Evolutionary conservation across 2,797 vertebrate species (phyloP), one percentile per base, ranked within the genome.

Genomic region (Clarias platycephalus): DNA sequence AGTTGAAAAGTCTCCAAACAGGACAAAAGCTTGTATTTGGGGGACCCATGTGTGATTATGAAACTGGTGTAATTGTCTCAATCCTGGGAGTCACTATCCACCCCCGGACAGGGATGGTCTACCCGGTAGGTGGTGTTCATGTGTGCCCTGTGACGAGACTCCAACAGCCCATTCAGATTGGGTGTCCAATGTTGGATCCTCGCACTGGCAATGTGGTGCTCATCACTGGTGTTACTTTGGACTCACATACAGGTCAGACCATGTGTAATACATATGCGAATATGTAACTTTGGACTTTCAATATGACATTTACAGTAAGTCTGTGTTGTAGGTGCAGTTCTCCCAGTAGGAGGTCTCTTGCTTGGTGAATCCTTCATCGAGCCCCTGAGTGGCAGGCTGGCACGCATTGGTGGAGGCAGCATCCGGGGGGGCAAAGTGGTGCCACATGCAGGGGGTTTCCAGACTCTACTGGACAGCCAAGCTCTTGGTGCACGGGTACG

Each of bases 11-110:
- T 71, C 93, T 97, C 58, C 91, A 92, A 80, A 92, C 91, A 0
- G 93, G 93, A 34, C 95, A 95, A 86, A 91, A 91, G 0, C 93
- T 95, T 81, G 91, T 90, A 66, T 87, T 96, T 28, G 96, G 96
- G 10, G 94, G 90, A 53, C 91, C 96, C 55, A 97, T 97, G 97
- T 89, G 90, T 10, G 97, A 98, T 86, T 94, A 94, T 0, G 87
- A 83, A 31, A 96, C 95, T 0, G 96, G 95, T 28, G 90, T 97
- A 5, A 94, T 96, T 24, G 97, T 98, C 16, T 97, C 97, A 0
- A 93, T 97, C 86, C 91, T 98, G 13, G 97, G 94, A 49, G 93
- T 97, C 28, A 98, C 96, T 0, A 94, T 96, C 77, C 96, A 98
- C 82, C 97, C 96, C 0, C 90, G 93, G 83, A 96, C 93, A 0